A percentile compares a stretch with the other conserved stretches of the same genome.
Evolutionary conservation across 2,113 vertebrate genomes (phyloP).

Genomic region (Cromileptes altivelis): DNA sequence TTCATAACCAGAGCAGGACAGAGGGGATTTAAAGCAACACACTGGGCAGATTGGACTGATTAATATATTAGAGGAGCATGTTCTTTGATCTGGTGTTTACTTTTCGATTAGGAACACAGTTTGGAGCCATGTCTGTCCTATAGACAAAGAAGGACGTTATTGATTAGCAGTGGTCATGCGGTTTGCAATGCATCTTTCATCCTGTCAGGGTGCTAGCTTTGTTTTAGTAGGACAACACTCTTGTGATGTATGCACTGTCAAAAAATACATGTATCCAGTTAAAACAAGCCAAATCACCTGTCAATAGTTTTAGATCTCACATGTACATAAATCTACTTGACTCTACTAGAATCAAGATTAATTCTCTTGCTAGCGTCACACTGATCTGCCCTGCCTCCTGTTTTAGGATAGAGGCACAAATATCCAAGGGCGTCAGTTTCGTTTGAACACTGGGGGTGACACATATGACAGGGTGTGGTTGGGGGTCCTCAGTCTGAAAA

Average conservation of each 20-base stretch:
- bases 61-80: constrained; percentile 61
- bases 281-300: background rate
- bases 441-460: too few species aligned
- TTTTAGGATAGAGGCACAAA: too few species aligned
- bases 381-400: too few species aligned
- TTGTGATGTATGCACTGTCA: background rate
- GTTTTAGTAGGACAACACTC: background rate
- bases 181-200: constrained; percentile 5
- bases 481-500: too few species aligned
- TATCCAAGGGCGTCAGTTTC: too few species aligned
- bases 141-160: constrained; percentile 36
- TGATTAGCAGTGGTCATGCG: constrained; percentile 29
- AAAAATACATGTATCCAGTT: background rate
- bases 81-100: constrained; percentile 62
- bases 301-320: background rate
- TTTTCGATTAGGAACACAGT: constrained; percentile 48
- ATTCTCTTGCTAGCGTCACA: background rate
- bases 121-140: constrained; percentile 34
- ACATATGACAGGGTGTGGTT: too few species aligned
- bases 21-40: constrained; percentile 55
- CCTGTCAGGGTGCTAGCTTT: background rate
- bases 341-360: background rate
- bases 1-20: constrained; percentile 72
- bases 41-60: constrained; percentile 69
- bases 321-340: background rate